A percentile compares a stretch with the other conserved stretches of the same genome.
Evolutionary conservation across 2,113 vertebrate genomes (phyloP).

Genomic region (Catharus minimus): DNA sequence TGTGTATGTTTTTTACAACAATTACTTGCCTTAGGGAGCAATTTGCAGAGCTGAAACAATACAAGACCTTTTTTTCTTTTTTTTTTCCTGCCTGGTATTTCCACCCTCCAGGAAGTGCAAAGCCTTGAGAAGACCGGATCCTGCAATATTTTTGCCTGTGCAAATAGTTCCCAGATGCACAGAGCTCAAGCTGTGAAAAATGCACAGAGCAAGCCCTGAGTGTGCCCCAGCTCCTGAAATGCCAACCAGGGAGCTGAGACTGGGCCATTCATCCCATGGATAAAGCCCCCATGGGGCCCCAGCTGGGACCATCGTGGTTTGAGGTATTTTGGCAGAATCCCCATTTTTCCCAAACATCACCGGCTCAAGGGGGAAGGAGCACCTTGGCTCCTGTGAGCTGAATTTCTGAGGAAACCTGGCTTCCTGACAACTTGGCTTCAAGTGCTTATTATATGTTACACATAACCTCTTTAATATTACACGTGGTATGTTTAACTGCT

Average conservation of each 20-base stretch:
- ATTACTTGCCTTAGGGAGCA: conserved; percentile 28
- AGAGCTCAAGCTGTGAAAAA: conserved; percentile 1
- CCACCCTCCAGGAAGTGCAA: conserved; percentile 4
- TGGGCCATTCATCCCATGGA: neutral
- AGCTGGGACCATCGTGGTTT: fast-evolving
- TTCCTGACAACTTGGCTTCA: conserved; percentile 43
- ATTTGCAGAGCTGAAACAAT: conserved; percentile 58
- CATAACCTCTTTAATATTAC: conserved; percentile 54
- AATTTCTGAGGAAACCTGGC: conserved; percentile 22
- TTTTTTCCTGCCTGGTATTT: neutral
- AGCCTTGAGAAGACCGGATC: conserved; percentile 8
- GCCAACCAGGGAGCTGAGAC: neutral
- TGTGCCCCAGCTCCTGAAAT: neutral
- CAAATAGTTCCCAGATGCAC: neutral
- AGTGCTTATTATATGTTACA: conserved; percentile 41
- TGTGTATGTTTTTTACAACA: conserved; percentile 24
- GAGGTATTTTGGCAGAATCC: neutral
- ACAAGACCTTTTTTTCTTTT: neutral
- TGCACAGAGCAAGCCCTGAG: neutral
- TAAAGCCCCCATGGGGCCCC: neutral
- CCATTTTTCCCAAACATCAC: fast-evolving
- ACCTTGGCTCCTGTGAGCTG: neutral
- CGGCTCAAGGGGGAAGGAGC: neutral
- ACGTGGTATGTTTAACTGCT: conserved; percentile 51
- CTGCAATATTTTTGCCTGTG: conserved; percentile 25